Conservation (phyloP, 2,888 invertebrate species). For the Drosophila niveifrons region DNA sequence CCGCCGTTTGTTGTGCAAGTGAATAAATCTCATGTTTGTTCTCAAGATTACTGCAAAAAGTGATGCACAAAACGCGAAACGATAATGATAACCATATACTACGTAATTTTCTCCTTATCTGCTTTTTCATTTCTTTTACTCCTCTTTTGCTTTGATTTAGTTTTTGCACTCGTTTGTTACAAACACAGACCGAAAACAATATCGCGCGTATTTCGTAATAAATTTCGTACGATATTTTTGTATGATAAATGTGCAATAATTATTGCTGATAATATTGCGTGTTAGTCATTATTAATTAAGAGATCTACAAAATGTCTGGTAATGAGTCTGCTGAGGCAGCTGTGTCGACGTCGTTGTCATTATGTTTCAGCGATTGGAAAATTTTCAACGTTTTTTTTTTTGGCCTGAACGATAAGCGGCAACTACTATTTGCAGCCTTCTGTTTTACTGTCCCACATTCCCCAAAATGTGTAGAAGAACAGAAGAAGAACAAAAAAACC, state of each 20-base stretch:
- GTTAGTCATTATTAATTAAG: conserved; percentile 43
- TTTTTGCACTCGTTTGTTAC: conserved; percentile 79
- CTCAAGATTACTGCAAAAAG: conserved; percentile 85
- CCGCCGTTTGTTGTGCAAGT: conserved; percentile 85
- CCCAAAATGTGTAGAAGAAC: background rate
- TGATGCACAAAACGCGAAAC: conserved; percentile 72
- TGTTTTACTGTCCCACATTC: conserved; percentile 9
- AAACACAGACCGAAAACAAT: conserved; percentile 65
- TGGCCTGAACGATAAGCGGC: conserved; percentile 2
- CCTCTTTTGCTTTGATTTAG: conserved; percentile 17
- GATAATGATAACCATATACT: conserved; percentile 41
- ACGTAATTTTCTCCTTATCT: conserved; percentile 24
- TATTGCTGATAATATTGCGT: conserved; percentile 6
- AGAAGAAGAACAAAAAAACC: background rate
- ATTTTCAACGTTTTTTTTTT: conserved; percentile 2
- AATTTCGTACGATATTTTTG: background rate
- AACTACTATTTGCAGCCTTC: conserved; percentile 7
- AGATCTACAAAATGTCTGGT: conserved; percentile 15
- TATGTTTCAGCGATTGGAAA: conserved; percentile 18
- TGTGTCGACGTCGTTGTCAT: too few relatives aligned
- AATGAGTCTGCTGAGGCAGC: conserved; percentile 24
- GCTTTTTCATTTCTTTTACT: conserved; percentile 17
- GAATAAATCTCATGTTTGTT: conserved; percentile 86
- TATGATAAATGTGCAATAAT: conserved; percentile 21
- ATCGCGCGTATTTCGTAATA: conserved; percentile 48